Conservation (phyloP, 2,888 invertebrate genomes). For the Boloria euphrosyne region DNA sequence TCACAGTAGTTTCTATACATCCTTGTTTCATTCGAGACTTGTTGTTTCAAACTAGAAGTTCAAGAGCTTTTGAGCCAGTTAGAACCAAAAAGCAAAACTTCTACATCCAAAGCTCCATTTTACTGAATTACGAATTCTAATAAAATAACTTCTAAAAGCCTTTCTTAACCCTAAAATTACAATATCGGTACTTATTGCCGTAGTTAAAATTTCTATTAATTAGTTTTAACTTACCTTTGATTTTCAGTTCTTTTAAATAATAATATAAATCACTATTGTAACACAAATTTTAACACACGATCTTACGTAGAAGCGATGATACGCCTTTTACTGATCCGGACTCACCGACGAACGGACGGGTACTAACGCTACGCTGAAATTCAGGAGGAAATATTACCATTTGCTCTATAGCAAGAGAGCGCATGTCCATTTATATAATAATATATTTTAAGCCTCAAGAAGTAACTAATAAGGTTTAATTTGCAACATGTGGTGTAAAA, state of each 20-base stretch:
- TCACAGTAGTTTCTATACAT: background rate
- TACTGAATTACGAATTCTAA: constrained; percentile 3
- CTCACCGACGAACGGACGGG: constrained; percentile 22
- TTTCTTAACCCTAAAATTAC: background rate
- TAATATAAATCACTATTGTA: constrained; percentile 1
- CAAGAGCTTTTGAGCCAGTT: constrained; percentile 15
- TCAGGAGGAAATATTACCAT: constrained; percentile 29
- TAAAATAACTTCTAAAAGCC: background rate
- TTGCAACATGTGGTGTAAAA: background rate
- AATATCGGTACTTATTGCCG: background rate
- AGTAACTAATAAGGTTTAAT: background rate
- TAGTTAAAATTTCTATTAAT: background rate
- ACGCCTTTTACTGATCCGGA: constrained; percentile 2
- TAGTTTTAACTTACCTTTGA: background rate
- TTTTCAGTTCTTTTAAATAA: constrained; percentile 2
- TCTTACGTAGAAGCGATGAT: background rate
- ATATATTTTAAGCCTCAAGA: constrained; percentile 6
- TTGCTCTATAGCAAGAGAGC: constrained; percentile 29
- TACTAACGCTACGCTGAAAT: constrained; percentile 36
- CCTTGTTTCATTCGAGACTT: background rate
- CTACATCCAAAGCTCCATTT: background rate
- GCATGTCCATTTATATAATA: constrained; percentile 26
- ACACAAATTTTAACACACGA: constrained; percentile 24
- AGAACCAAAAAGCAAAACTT: constrained; percentile 8
- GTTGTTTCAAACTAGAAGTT: background rate